A percentile compares a stretch with the other conserved stretches of the same genome.
These are phyloP conservation scores for Tachycineta bicolor DNA, from an alignment of 2,113 vertebrate species.

Conservation along the genomic window DNA sequence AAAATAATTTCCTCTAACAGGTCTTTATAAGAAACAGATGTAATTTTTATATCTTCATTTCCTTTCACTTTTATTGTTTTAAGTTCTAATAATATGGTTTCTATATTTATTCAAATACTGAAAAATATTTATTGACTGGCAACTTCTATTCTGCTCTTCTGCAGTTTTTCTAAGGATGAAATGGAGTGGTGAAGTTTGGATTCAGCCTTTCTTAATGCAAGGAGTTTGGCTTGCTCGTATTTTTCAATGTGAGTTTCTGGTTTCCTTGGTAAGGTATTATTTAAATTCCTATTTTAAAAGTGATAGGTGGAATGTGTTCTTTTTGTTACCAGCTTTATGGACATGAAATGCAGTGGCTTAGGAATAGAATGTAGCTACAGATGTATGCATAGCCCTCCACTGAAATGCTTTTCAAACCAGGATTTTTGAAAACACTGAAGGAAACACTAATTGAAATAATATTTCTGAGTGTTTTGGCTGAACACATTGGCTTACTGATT, in stretches of 20 bases:
- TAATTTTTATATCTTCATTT: neutral
- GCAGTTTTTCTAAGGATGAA: neutral
- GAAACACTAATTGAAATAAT: neutral
- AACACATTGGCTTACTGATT: neutral
- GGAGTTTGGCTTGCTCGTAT: neutral
- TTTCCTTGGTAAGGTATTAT: neutral
- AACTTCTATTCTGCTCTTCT: neutral
- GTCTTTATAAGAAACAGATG: neutral
- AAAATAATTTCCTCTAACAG: neutral
- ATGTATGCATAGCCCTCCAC: no score
- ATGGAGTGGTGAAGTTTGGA: neutral
- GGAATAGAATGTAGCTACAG: neutral
- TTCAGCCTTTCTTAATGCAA: neutral
- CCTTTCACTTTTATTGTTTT: neutral
- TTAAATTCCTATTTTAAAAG: neutral
- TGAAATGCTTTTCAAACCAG: neutral
- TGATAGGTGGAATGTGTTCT: neutral
- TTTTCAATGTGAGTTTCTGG: neutral
- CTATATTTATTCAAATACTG: neutral
- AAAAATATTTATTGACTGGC: neutral
- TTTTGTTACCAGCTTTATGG: neutral
- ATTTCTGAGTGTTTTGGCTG: neutral
- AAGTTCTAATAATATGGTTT: neutral
- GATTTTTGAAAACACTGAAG: neutral
- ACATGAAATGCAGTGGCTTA: neutral